Conservation (phyloP, 2,113 vertebrate genomes). For the Heterocephalus glaber region DNA sequence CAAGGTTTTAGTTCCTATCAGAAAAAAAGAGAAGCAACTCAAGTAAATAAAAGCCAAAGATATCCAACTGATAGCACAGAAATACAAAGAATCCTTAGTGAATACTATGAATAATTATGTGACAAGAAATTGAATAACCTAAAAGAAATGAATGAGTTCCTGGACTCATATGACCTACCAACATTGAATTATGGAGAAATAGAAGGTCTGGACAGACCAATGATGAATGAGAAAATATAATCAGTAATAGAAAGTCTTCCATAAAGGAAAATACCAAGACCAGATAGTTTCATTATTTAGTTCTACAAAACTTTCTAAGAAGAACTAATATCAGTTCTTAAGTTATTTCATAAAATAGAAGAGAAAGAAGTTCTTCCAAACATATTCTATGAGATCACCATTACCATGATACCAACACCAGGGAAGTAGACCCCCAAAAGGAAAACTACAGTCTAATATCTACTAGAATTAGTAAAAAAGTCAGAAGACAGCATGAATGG, state of each 20-base stretch:
- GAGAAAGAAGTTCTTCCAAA: too few relatives aligned
- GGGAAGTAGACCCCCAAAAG: not conserved
- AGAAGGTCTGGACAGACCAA: not conserved
- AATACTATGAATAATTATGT: not conserved
- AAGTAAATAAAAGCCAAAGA: not conserved
- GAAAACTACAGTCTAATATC: not conserved
- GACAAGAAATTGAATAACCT: not conserved
- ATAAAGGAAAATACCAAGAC: not conserved
- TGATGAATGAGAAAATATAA: not conserved
- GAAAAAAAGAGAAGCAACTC: not conserved
- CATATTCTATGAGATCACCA: not conserved
- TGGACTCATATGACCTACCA: not conserved
- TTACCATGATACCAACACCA: not conserved
- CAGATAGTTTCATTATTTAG: not conserved
- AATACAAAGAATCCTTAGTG: not conserved
- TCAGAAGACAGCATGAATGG: too few relatives aligned
- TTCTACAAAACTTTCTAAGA: not conserved
- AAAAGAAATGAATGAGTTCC: not conserved
- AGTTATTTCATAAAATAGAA: not conserved
- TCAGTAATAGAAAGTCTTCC: not conserved
- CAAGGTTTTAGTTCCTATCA: not conserved
- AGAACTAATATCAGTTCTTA: not conserved
- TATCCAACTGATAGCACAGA: not conserved
- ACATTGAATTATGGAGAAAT: not conserved
- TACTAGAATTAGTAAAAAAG: too few relatives aligned